A percentile compares a stretch with the other conserved stretches of the same genome.
These are phyloP conservation scores for Anguilla pacifica DNA, from an alignment of 2,797 vertebrate genomes.

Conservation along the genomic window DNA sequence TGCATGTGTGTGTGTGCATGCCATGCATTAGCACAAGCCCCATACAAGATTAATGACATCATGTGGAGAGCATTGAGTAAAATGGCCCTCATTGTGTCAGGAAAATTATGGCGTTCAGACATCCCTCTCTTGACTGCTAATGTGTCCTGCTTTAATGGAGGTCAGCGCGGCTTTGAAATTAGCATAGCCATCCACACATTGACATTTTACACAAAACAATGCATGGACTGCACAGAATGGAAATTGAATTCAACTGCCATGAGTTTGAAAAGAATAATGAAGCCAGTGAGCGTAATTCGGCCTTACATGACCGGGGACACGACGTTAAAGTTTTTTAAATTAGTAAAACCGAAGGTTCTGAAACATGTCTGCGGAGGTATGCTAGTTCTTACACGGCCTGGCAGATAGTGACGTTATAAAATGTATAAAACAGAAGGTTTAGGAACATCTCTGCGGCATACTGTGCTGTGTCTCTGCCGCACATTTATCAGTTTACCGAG, in stretches of 20 bases:
- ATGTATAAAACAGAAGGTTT: too few species aligned
- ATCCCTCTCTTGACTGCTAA: slow-evolving; percentile 3
- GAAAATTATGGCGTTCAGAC: slow-evolving; percentile 1
- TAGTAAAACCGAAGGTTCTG: too few species aligned
- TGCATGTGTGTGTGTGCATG: too few species aligned
- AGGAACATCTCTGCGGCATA: too few species aligned
- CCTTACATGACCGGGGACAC: too few species aligned
- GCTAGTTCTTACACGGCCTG: too few species aligned
- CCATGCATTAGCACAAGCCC: background rate
- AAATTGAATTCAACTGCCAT: background rate
- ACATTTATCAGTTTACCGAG: background rate
- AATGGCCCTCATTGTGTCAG: slow-evolving; percentile 14
- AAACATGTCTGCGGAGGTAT: too few species aligned
- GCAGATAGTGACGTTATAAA: too few species aligned
- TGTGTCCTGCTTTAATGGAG: background rate
- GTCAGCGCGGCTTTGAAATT: background rate
- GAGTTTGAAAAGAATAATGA: background rate
- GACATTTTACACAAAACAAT: background rate
- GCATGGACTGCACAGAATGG: background rate
- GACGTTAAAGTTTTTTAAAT: too few species aligned
- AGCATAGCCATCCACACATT: background rate
- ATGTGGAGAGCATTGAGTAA: background rate
- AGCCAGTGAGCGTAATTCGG: background rate
- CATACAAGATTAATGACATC: background rate
- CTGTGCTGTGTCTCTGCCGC: background rate